Percentiles rank a stretch among this genome's conserved stretches.
phyloP scores from a whole-genome alignment of 2,797 vertebrate species.

The Sebastes vulpes region DNA sequence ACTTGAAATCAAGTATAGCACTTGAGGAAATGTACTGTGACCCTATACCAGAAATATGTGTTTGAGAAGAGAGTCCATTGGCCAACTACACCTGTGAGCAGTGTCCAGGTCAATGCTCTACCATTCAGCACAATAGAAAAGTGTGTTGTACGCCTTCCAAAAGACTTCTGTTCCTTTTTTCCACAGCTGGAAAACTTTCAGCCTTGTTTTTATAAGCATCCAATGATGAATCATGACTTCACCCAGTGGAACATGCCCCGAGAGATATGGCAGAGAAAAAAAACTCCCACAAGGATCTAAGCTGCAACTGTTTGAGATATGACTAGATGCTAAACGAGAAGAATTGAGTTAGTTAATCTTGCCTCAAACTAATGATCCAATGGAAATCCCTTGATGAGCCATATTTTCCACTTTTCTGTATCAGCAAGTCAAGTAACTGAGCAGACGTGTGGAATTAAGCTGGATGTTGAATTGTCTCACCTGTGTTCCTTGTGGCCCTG shows the following conservation, averaged over 20 bases:
- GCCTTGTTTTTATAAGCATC: slow-evolving; percentile 64
- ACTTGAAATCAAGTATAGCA: neutral
- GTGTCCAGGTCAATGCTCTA: slow-evolving; percentile 20
- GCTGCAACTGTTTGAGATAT: slow-evolving; percentile 23
- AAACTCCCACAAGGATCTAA: slow-evolving; percentile 10
- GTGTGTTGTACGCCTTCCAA: slow-evolving; percentile 26
- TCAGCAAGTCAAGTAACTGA: neutral
- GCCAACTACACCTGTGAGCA: neutral
- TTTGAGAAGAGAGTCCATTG: neutral
- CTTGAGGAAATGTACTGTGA: neutral
- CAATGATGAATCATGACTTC: slow-evolving; percentile 68
- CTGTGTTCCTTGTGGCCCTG: slow-evolving; percentile 93
- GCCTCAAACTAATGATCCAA: slow-evolving; percentile 12
- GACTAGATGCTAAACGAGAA: slow-evolving; percentile 12
- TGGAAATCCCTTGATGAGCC: slow-evolving; percentile 40
- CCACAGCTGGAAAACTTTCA: slow-evolving; percentile 59
- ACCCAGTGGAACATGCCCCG: slow-evolving; percentile 68
- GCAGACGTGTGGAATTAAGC: neutral
- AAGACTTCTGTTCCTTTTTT: slow-evolving; percentile 51
- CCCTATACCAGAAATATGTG: neutral
- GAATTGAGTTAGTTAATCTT: neutral
- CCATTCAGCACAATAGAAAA: slow-evolving; percentile 43
- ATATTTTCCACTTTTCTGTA: slow-evolving; percentile 43
- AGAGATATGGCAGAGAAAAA: slow-evolving; percentile 27
- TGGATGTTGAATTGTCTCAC: slow-evolving; percentile 76